Base-by-base conservation (phyloP, 2,113 vertebrate genomes). In the Cyprinodon variegatus region DNA sequence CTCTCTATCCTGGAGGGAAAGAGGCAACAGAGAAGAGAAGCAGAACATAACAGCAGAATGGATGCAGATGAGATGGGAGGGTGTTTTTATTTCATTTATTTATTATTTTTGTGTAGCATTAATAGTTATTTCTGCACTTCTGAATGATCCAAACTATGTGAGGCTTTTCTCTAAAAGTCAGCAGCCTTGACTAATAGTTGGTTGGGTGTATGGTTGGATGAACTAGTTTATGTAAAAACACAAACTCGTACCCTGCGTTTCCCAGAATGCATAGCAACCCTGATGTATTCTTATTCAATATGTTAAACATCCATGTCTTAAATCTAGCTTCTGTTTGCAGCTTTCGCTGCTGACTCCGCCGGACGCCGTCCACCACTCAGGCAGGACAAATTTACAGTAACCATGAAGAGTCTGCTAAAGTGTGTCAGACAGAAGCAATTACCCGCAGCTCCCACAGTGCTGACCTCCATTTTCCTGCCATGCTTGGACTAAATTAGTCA, bases 361-460 rank as follows among this genome's bases (percentile, higher is more conserved):
- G 2, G 66, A 61, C 5, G 10, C 15, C 14, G 20, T 57, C 67
- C 62, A 72, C 41, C 4, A 4, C 78, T 43, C 59, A 3, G 11
- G 45, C 46, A 1, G 2, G 66, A 70, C 72, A 48, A 77, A 74
- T 74, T n/a, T 45, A 86, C 74, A 73, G 66, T 67, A 82, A 48
- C 72, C 53, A 2, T 38, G 70, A 41, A 78, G 65, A 41, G 20
- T 72, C 68, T 71, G 48, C 68, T 65, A 79, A 83, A 87, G 69
- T 67, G 70, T 81, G 88, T 87, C 79, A 86, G 78, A 83, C 71
- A 74, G 74, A 81, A 82, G 75, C 79, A 83, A 90, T 88, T 84
- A 83, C 67, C 36, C 7, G 76, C 48, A 41, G 72, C 76, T 83
- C 68, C 70, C 68, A 87, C 71, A 75, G 72, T 12, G 10, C 48